Evolutionary conservation across 2,113 vertebrate genomes (phyloP).

Genomic region (Alethe castanea): DNA sequence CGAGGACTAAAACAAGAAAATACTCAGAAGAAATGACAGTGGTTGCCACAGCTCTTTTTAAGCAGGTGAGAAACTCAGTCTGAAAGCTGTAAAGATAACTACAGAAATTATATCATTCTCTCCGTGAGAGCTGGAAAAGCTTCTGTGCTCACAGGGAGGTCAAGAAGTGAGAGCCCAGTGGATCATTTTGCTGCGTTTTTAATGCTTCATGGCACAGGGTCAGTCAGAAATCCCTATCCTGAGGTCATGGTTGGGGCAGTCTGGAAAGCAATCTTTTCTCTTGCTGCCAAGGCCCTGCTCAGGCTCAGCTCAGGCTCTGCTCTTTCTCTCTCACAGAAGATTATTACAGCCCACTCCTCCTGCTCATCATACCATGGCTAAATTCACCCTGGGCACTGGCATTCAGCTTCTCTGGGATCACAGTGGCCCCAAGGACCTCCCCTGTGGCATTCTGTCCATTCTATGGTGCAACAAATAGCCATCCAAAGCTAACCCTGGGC

Average conservation of each 20-base stretch:
- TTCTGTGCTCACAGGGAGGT: background rate
- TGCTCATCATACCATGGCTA: background rate
- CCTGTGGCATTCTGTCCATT: background rate
- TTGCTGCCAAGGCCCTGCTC: background rate
- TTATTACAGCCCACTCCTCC: background rate
- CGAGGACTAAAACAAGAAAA: background rate
- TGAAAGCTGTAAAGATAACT: conserved; percentile 21
- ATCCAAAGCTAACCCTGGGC: background rate
- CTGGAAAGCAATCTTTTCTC: conserved; percentile 21
- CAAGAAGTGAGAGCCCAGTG: conserved; percentile 46
- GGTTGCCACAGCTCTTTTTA: conserved; percentile 1
- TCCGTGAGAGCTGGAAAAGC: conserved; percentile 19
- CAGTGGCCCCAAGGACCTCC: background rate
- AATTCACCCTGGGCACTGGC: background rate
- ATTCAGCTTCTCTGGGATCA: background rate
- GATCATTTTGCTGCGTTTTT: conserved; percentile 47
- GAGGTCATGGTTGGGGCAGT: conserved; percentile 13
- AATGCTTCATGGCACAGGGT: conserved; percentile 45
- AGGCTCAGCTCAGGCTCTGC: background rate
- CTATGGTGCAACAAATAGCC: background rate
- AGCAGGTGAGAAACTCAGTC: conserved; percentile 27
- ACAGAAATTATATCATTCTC: conserved; percentile 24
- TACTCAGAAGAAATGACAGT: background rate
- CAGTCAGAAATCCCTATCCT: conserved; percentile 45
- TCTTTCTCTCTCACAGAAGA: background rate